Evolutionary conservation across 2,113 vertebrate genomes (phyloP).

Genomic region (Uria lomvia): DNA sequence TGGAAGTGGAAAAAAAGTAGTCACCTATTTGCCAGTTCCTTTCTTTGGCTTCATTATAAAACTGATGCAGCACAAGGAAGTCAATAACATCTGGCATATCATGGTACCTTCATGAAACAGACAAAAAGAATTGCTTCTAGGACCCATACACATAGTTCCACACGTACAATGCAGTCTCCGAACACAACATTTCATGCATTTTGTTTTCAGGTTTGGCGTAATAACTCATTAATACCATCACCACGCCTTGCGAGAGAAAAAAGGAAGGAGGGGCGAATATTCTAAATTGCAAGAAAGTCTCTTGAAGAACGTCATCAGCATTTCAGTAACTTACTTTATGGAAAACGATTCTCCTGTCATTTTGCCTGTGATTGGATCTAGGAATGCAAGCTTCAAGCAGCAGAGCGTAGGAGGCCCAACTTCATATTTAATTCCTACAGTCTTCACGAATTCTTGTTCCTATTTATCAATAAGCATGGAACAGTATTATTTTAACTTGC

Average conservation of each 20-base stretch:
- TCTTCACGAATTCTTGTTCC: conserved; percentile 98
- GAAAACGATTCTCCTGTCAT: conserved; percentile 98
- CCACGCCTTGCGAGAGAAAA: not conserved
- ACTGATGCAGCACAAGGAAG: conserved; percentile 95
- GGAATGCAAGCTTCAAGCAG: conserved; percentile 95
- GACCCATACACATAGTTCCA: not conserved
- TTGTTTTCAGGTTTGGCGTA: not conserved
- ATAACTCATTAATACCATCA: not conserved
- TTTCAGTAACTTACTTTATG: conserved; percentile 84
- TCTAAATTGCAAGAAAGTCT: not conserved
- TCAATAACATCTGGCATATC: conserved; percentile 99
- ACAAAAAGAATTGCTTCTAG: not conserved
- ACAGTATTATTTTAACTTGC: not conserved
- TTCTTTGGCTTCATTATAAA: conserved; percentile 97
- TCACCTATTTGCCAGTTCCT: conserved; percentile 95
- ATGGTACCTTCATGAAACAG: conserved; percentile 83
- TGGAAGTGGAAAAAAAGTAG: not conserved
- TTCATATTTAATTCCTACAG: conserved; percentile 98
- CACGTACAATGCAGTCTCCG: not conserved
- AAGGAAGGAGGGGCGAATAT: not conserved
- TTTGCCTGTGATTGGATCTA: conserved; percentile 94
- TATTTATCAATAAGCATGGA: conserved; percentile 40
- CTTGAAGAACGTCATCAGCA: not conserved
- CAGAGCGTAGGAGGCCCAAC: conserved; percentile 94
- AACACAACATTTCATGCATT: not conserved